Percentiles rank a stretch among this genome's conserved stretches.
Conservation (phyloP, 2,113 vertebrate genomes). For the Periophthalmodon schlosseri region DNA sequence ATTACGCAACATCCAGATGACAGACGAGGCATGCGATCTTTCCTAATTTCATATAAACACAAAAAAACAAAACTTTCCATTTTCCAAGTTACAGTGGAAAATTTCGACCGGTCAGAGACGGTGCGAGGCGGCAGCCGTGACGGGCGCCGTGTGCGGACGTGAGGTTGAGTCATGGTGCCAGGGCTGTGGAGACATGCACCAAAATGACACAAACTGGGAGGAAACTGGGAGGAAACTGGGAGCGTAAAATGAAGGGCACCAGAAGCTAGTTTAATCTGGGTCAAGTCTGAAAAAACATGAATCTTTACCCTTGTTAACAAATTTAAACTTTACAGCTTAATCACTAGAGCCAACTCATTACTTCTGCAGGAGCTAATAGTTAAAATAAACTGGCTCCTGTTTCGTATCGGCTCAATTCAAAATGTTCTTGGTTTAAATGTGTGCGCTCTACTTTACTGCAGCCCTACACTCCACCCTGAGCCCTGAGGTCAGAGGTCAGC, state of each 20-base stretch:
- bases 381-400: too few species aligned
- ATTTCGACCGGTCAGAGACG: constrained; percentile 7
- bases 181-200: constrained; percentile 20
- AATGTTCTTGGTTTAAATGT: too few species aligned
- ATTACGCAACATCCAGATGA: constrained; percentile 40
- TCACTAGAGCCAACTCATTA: too few species aligned
- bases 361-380: too few species aligned
- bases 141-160: background rate
- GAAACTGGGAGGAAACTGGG: background rate
- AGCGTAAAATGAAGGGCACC: constrained; percentile 20
- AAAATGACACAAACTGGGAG: constrained; percentile 4
- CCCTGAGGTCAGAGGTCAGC: too few species aligned
- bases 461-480: too few species aligned
- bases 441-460: too few species aligned
- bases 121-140: background rate
- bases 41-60: background rate
- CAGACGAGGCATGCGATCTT: constrained; percentile 8
- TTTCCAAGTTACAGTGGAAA: constrained; percentile 27
- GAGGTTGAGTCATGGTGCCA: constrained; percentile 38
- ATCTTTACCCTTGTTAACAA: too few species aligned
- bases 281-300: constrained; percentile 15
- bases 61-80: background rate
- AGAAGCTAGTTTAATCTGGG: background rate
- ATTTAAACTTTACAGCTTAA: too few species aligned
- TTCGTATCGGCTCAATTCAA: too few species aligned